Evolutionary conservation across 92 coral and sea anemone species (phyloP).

Genomic region (Bergia puertoricense): DNA sequence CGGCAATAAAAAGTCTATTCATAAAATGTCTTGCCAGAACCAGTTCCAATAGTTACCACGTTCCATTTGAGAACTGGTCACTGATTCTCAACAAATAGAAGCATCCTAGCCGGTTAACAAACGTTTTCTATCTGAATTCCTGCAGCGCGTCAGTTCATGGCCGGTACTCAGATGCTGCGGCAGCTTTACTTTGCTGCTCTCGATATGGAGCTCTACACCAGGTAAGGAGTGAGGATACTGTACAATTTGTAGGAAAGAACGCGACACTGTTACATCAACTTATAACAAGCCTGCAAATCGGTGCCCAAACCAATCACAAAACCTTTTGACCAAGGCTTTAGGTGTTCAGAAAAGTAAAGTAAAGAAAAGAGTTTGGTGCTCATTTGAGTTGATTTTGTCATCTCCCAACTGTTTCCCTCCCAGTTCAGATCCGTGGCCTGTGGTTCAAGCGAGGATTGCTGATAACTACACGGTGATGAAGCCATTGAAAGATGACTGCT

Average conservation of each 20-base stretch:
- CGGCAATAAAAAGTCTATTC: too few species aligned
- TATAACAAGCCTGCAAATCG: too few species aligned
- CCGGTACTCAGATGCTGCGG: slow-evolving; percentile 82
- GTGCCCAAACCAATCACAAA: too few species aligned
- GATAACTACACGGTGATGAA: slow-evolving; percentile 68
- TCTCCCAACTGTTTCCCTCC: background rate
- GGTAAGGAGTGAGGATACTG: slow-evolving; percentile 42
- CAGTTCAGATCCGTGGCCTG: slow-evolving; percentile 77
- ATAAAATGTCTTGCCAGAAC: too few species aligned
- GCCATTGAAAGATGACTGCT: slow-evolving; percentile 68
- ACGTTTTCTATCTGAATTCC: background rate
- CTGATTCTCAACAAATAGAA: background rate
- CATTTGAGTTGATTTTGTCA: too few species aligned
- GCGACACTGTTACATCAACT: too few species aligned
- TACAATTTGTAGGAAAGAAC: too few species aligned
- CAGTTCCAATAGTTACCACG: too few species aligned
- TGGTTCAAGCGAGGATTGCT: slow-evolving; percentile 67
- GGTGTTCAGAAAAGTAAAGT: too few species aligned
- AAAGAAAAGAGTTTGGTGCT: too few species aligned
- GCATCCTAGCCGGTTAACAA: background rate
- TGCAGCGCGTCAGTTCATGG: slow-evolving; percentile 81
- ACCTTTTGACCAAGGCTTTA: too few species aligned
- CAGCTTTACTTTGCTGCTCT: slow-evolving; percentile 82
- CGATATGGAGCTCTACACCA: slow-evolving; percentile 84
- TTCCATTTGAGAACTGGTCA: too few species aligned